Conservation (phyloP, 2,113 vertebrate genomes). For the Galbula dea region DNA sequence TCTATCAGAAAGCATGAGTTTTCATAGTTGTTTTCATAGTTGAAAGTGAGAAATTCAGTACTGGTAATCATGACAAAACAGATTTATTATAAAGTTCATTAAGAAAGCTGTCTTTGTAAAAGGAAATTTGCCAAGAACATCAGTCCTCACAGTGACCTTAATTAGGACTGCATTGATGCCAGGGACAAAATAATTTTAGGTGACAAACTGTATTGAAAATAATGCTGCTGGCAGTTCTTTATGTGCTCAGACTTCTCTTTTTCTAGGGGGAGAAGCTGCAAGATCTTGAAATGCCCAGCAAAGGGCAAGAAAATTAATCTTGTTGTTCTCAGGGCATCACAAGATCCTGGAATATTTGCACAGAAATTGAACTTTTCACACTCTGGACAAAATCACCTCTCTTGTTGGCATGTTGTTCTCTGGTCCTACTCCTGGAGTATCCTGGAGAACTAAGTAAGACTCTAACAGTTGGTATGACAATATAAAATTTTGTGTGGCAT, state of each 20-base stretch:
- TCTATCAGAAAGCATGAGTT: not conserved
- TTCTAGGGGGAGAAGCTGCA: not conserved
- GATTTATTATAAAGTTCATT: not conserved
- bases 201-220: not conserved
- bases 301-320: not conserved
- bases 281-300: not conserved
- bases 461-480: not conserved
- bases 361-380: not conserved
- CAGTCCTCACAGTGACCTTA: not conserved
- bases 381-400: not conserved
- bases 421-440: not conserved
- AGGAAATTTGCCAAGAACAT: not conserved
- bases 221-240: not conserved
- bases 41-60: not conserved
- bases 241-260: not conserved
- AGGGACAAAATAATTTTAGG: not conserved
- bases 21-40: not conserved
- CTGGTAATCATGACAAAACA: not conserved
- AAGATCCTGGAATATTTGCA: not conserved
- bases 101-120: not conserved
- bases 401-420: accelerated
- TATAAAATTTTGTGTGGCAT: not conserved
- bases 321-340: not conserved
- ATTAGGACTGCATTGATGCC: not conserved
- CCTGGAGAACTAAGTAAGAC: not conserved